Evolutionary conservation across 2,113 vertebrate species (phyloP).

Genomic region (Benthochromis sp.): DNA sequence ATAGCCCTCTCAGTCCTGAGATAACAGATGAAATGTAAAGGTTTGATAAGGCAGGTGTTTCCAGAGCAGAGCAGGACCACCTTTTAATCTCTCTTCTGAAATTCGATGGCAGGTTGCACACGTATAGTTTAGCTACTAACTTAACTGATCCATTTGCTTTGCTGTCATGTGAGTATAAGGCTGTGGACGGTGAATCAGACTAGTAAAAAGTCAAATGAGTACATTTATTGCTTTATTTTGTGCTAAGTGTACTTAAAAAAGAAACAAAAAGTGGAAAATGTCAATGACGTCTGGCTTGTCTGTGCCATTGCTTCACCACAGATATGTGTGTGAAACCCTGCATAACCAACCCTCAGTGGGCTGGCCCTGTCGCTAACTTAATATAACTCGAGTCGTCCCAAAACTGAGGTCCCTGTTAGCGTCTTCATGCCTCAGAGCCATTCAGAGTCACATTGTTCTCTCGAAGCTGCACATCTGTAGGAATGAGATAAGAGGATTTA

Average conservation of each 20-base stretch:
- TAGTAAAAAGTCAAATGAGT: neutral
- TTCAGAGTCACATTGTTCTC: neutral
- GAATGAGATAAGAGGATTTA: conserved; percentile 23
- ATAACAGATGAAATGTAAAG: neutral
- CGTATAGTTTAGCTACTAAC: neutral
- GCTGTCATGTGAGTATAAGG: neutral
- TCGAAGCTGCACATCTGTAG: neutral
- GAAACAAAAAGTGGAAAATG: neutral
- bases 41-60: neutral
- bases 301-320: conserved; percentile 23
- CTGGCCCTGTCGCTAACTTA: conserved; percentile 44
- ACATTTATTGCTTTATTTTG: neutral
- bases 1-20: neutral
- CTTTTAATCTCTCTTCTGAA: neutral
- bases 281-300: neutral
- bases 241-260: neutral
- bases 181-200: neutral
- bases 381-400: conserved; percentile 41
- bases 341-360: conserved; percentile 39
- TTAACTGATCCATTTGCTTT: neutral
- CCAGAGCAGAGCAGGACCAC: neutral
- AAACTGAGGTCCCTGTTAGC: neutral
- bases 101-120: neutral
- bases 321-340: conserved; percentile 24
- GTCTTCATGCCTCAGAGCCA: neutral